phyloP scores from a whole-genome alignment of 2,113 vertebrate genomes.

The Thunnus maccoyii region DNA sequence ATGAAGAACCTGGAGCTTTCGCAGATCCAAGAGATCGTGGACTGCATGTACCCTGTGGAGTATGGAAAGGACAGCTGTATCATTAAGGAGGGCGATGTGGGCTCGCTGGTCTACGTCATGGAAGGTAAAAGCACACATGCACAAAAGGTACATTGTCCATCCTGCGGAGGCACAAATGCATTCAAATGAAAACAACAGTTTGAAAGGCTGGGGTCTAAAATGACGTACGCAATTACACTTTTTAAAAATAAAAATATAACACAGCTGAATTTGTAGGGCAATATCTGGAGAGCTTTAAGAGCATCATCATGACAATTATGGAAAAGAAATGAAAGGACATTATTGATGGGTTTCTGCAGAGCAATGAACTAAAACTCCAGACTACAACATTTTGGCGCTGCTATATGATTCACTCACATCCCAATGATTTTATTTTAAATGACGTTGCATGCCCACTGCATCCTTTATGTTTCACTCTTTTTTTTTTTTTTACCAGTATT shows the following conservation, averaged over 20 bases:
- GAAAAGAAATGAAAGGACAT: constrained; percentile 47
- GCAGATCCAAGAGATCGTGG: constrained; percentile 99
- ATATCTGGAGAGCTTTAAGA: constrained; percentile 10
- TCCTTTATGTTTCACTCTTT: constrained; percentile 6
- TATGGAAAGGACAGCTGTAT: constrained; percentile 99
- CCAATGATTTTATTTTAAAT: constrained; percentile 30
- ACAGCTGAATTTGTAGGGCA: not conserved
- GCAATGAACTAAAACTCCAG: constrained; percentile 15
- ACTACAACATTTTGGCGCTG: constrained; percentile 15
- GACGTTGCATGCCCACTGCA: not conserved
- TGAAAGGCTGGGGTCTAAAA: not conserved
- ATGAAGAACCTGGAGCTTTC: constrained; percentile 99
- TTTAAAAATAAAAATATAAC: not conserved
- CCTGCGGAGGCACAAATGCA: not conserved
- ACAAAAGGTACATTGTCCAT: not conserved
- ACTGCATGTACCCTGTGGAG: constrained; percentile 99
- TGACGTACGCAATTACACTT: not conserved
- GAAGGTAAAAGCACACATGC: constrained; percentile 89
- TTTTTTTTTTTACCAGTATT: constrained; percentile 6
- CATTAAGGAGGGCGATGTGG: constrained; percentile 98
- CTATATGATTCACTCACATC: constrained; percentile 35
- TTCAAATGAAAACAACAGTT: constrained; percentile 7
- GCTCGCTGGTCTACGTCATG: constrained; percentile 98
- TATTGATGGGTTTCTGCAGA: constrained; percentile 45
- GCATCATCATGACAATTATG: not conserved